Base-by-base conservation (phyloP, 2,113 vertebrate genomes). In the Daubentonia madagascariensis region DNA sequence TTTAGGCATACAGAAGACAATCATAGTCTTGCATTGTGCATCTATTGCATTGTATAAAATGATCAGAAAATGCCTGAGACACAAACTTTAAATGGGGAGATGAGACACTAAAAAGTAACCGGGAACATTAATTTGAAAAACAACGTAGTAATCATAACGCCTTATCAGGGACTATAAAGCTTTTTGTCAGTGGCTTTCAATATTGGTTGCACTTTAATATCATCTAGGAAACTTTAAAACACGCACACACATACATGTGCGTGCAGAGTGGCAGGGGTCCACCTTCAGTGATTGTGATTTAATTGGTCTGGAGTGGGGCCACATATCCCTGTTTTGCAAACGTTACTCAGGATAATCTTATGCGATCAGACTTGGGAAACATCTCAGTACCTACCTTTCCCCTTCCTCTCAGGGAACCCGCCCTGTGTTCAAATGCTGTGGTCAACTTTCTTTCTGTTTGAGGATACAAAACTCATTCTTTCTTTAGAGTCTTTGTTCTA, bases 1-100 rank as follows among this genome's bases (percentile, higher is more conserved):
- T 81, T 88, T 50, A 73, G 59, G 61, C 88, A 43, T 73, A 35
- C 9, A 40, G 68, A 94, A 92, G 93, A 96, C 91, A 90, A 37
- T n/a, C 96, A 37, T 22, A 61, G 48, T 35, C 75, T 93, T 67
- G 35, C 67, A 37, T 61, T 48, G 54, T 75, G 61, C 63, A 28
- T 78, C 73, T 81, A 70, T 43, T 17, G 65, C 28, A 1, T 4
- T 28, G 20, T 17, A 48, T 7, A 25, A 18, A 87, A 78, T 78
- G 28, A 83, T 96, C 67, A 96, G 57, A 89, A 91, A 89, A 81
- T 68, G 50, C 18, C 40, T 84, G 67, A 25, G 85, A 94, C 25
- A 70, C 45, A 85, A 50, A 94, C 25, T 78, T 76, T 67, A 79
- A 92, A 88, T 68, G 23, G 32, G 18, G 37, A 80, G n/a, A 84